Base-by-base conservation (phyloP, 92 coral and sea anemone species). In the Phenganax marumi region DNA sequence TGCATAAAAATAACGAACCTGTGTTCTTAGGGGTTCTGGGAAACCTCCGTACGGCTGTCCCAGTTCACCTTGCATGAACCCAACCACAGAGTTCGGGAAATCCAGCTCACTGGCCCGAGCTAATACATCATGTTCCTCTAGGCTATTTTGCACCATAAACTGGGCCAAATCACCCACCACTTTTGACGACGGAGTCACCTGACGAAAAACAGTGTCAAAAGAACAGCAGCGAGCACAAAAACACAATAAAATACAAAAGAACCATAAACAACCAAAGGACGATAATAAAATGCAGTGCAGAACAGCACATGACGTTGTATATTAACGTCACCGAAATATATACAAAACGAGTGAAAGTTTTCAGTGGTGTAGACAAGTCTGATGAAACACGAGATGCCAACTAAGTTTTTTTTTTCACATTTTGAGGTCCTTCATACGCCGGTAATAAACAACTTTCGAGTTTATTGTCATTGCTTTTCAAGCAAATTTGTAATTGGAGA, bases 111-210 rank as follows among this genome's bases (percentile, higher is more conserved):
- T 89, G 0, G 98, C 98, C 65, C 91, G 91, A 56, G 73, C 79
- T 18, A 90, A 47, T 51, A 95, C 98, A 63, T 92, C 98, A 47
- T 94, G 88, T 23, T 95, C 97, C 21, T 92, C 97, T 70, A 95
- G 87, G 50, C 91, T 92, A 75, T 95, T 95, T 73, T 95, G 97
- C 12, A 95, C 98, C 97, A 95, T 92, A 56, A 95, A 95, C 89
- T 95, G 98, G 12, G 98, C 98, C 86, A 95, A 76, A 85, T 95
- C 98, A 53, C 98, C 98, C 0, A 95, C 98, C 64, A 95, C 97
- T 80, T 95, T 95, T 77, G 98, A 95, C 14, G 98, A 92, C 13
- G 98, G 98, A 7, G 98, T 95, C 43, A 95, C 98, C 98, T 95
- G 39, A 19, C 21, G 63, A 14, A 4, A 56, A 56, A 14, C 21